These are phyloP conservation scores for Argyresthia albistria DNA, from an alignment of 2,888 invertebrate genomes.

Conservation along the genomic window DNA sequence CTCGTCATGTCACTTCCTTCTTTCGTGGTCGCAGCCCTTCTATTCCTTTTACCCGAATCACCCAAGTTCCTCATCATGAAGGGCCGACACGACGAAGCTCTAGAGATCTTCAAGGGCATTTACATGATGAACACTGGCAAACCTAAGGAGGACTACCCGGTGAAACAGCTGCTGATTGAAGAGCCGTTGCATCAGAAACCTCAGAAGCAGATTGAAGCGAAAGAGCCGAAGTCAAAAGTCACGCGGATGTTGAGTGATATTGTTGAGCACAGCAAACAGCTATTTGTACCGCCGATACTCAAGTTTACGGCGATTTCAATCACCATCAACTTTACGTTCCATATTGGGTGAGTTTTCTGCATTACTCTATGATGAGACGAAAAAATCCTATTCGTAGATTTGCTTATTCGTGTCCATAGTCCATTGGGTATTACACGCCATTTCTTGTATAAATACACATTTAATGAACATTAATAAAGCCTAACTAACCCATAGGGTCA, in stretches of 20 bases:
- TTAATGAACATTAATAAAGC: no score
- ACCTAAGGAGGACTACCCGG: slow-evolving; percentile 81
- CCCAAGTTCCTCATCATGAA: slow-evolving; percentile 89
- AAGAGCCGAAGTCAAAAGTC: slow-evolving; percentile 76
- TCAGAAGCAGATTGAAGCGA: slow-evolving; percentile 75
- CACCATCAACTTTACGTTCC: slow-evolving; percentile 92
- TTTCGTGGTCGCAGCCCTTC: slow-evolving; percentile 86
- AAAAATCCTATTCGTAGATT: no score
- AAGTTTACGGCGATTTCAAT: slow-evolving; percentile 89
- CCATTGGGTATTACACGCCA: no score
- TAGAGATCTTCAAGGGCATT: slow-evolving; percentile 86
- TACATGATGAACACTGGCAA: slow-evolving; percentile 87
- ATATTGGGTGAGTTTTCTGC: slow-evolving; percentile 79
- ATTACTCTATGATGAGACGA: no score
- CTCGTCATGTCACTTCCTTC: slow-evolving; percentile 91
- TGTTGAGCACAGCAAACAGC: slow-evolving; percentile 84
- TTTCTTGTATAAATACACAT: no score
- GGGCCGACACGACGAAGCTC: slow-evolving; percentile 84
- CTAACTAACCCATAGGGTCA: no score
- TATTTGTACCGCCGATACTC: slow-evolving; percentile 86
- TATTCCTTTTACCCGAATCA: slow-evolving; percentile 90
- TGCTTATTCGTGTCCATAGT: no score
- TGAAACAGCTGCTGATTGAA: slow-evolving; percentile 78
- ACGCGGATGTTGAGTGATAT: slow-evolving; percentile 83
- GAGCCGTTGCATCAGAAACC: slow-evolving; percentile 53